These are phyloP conservation scores for Muraenolepis orangiensis DNA, from an alignment of 2,797 vertebrate species.

Conservation along the genomic window DNA sequence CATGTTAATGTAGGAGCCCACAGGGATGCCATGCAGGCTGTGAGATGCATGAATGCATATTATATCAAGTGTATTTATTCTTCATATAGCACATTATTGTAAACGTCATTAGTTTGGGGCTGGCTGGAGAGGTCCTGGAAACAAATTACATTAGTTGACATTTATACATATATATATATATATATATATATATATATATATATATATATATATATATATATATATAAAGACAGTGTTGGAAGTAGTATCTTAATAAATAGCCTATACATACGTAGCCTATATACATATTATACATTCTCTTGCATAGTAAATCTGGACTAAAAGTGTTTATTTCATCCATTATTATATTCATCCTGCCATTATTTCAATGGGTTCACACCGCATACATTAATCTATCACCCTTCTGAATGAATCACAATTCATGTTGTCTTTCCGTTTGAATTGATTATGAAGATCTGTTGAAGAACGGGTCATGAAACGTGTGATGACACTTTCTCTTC, in stretches of 20 bases:
- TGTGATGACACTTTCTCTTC: too few species aligned
- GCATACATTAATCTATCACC: too few species aligned
- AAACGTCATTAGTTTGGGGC: neutral
- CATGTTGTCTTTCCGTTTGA: too few species aligned
- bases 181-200: too few species aligned
- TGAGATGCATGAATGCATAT: neutral
- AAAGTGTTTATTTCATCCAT: too few species aligned
- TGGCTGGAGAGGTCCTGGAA: neutral
- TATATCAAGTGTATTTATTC: neutral
- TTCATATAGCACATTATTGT: neutral
- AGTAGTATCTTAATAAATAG: neutral
- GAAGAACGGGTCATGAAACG: too few species aligned
- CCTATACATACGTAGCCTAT: neutral
- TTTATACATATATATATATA: neutral
- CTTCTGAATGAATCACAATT: too few species aligned
- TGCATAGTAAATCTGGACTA: neutral
- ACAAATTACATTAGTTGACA: neutral
- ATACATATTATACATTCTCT: neutral
- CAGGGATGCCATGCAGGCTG: constrained; percentile 12
- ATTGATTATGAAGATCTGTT: too few species aligned
- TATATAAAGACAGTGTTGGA: too few species aligned
- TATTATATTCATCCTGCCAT: too few species aligned
- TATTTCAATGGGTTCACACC: too few species aligned
- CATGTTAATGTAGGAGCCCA: constrained; percentile 14
- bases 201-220: too few species aligned